Base-by-base conservation (phyloP, 2,888 invertebrate genomes). In the Micoletzkya japonica region DNA sequence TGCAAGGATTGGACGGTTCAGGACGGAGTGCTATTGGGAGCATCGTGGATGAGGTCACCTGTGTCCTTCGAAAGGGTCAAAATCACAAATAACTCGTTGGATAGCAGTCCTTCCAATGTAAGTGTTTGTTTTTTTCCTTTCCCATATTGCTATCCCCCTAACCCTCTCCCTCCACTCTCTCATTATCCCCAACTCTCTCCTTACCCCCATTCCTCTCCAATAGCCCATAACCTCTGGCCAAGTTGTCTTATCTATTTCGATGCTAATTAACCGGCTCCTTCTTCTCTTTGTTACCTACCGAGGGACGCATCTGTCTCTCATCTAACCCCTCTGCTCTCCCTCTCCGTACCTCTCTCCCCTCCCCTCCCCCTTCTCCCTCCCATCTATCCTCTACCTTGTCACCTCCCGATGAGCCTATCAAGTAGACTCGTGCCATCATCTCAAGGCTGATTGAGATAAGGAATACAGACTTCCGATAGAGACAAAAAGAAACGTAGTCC, bases 41-140 rank as follows among this genome's bases (percentile, higher is more conserved):
- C 52, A 36, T 24, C 50, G 28, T 79, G 78, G 78, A 78, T 78
- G 77, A 26, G 70, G 24, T 66, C 39, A 7, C 73, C 76, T 7
- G 60, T 82, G 20, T 70, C 73, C 49, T 82, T 82, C 64, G 81
- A 81, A 30, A 72, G 77, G 4, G 76, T 82, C 57, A 82, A 82
- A 69, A 79, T 82, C 60, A 82, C 82, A 1, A 82, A 82, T 60
- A 77, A 76, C 60, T 57, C 76, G 7, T 57, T 71, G 6, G 73
- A 75, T 30, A 61, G 71, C 24, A 71, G 71, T 57, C 72, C 71
- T 7, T 72, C 73, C 34, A 71, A 74, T 59, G 77, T 77, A 37
- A 64, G 50, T 36, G 20, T 10, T 44, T 20, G 44, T 10, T 37
- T 7, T 61, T 59, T 32, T 59, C 59, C 20, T 20, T 20, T 20